A percentile compares a stretch with the other conserved stretches of the same genome.
Evolutionary conservation across 53 echinoderm and acorn worm species (phyloP).

Genomic region (Glandiceps talaboti): DNA sequence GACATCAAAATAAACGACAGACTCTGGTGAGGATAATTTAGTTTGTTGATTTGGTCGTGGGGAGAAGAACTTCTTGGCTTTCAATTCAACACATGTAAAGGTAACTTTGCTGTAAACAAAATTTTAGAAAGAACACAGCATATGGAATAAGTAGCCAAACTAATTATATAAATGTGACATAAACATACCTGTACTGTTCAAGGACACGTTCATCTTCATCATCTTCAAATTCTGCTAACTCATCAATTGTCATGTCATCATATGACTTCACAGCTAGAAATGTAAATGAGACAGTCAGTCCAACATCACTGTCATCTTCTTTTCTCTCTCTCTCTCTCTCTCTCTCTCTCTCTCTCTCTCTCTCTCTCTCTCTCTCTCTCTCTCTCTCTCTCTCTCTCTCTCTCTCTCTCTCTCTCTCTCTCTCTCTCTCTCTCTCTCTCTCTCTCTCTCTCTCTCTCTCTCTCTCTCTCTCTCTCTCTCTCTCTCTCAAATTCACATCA

Average conservation of each 20-base stretch:
- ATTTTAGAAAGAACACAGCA: too few species aligned
- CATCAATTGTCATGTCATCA: constrained; percentile 91
- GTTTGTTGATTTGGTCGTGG: too few species aligned
- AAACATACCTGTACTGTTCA: constrained; percentile 65
- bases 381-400: constrained; percentile 3
- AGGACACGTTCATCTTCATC: constrained; percentile 93
- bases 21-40: too few species aligned
- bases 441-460: not conserved
- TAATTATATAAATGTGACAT: too few species aligned
- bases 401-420: not conserved
- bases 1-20: too few species aligned
- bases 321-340: not conserved
- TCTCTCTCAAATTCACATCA: too few species aligned
- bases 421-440: constrained; percentile 6
- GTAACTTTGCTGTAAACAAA: too few species aligned
- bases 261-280: constrained; percentile 38
- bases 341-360: not conserved
- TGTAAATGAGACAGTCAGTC: too few species aligned
- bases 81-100: too few species aligned
- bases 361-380: not conserved
- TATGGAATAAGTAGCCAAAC: too few species aligned
- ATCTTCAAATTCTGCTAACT: constrained; percentile 91
- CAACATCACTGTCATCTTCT: not conserved
- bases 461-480: not conserved
- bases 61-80: too few species aligned